Base-by-base conservation (phyloP, 2,888 invertebrate species). In the Hypena proboscidalis region DNA sequence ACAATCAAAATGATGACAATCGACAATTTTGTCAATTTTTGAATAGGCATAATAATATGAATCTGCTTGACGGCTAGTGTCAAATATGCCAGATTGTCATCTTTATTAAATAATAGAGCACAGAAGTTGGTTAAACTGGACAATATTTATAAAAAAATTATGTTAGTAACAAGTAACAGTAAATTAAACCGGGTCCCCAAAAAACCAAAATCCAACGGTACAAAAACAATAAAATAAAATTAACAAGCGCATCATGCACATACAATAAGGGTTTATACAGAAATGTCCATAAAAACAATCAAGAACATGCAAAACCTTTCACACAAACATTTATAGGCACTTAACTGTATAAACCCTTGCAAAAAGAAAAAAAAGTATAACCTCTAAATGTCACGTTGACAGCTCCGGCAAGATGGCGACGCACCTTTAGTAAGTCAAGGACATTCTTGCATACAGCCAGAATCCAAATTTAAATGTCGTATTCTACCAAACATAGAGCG, bases 381-480 rank as follows among this genome's bases (percentile, higher is more conserved):
- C 86, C 86, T 84, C 67, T 38, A 67, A 70, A 78, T 52, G 58
- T 74, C 78, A 72, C 59, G 79, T 35, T 79, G 84, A 80, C 84
- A 81, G 76, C 70, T 60, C 65, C 68, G 59, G 64, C 69, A 81
- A 80, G 56, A 83, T 81, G 85, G 80, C 82, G 76, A 57, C 79
- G 74, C 71, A 69, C 81, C 65, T 60, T 65, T 67, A 70, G 65
- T 74, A 58, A 74, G 83, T 72, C 85, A 85, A 81, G 85, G 83
- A 58, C 74, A 56, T 49, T 58, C 48, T 67, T 72, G 67, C 69
- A 65, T 45, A 61, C 62, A 61, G 57, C 61, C 49, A 52, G 56
- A 53, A 51, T 48, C 54, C 56, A 51, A 61, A 60, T 67, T 66
- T 53, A 68, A 75, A 77, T 73, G 67, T 65, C 67, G 62, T 44